Base-by-base conservation (phyloP, 2,797 vertebrate species). In the Prionace glauca region DNA sequence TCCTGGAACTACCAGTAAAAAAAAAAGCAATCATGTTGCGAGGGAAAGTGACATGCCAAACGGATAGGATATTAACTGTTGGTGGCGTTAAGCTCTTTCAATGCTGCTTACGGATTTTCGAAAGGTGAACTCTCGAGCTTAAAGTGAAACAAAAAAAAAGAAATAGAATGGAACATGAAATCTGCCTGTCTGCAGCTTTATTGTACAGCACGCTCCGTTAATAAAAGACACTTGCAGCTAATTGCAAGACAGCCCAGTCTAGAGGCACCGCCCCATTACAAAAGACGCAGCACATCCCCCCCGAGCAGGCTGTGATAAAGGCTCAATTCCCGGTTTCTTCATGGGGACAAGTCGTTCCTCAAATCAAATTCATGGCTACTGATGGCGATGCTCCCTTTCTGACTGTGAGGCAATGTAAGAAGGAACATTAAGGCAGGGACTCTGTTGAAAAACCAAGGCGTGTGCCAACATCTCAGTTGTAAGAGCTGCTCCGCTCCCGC, bases 241-340 rank as follows among this genome's bases (percentile, higher is more conserved):
- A 26, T 29, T 60, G 29, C 26, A 16, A 60, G 26, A 29, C 45
- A 60, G 50, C 16, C 3, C 62, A n/a, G 26, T 90, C 87, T 29
- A 3, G 56, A 90, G 87, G 87, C 87, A 90, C 87, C 87, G 87
- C 87, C 87, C 87, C 87, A n/a, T 32, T 7, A 90, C 45, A 56
- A 87, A 9, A 87, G 86, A 26, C 86, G 50, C 87, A 62, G 50
- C 87, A 29, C 56, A 56, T 60, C 56, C 32, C 26, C 26, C 11
- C 11, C 26, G 3, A 18, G 32, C 87, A 62, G 11, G 26, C 50
- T 32, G 3, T 90, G 11, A 32, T 32, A 41, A 4, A 56, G 50
- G 36, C 79, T 41, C n/a, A 41, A 22, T 41, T 7, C 18, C 41
- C 79, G 36, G 20, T 81, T 81, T 41, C 7, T 81, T 41, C 16